A percentile compares a stretch with the other conserved stretches of the same genome.
These are phyloP conservation scores for Hyperoplus immaculatus DNA, from an alignment of 2,797 vertebrate species.

Conservation along the genomic window DNA sequence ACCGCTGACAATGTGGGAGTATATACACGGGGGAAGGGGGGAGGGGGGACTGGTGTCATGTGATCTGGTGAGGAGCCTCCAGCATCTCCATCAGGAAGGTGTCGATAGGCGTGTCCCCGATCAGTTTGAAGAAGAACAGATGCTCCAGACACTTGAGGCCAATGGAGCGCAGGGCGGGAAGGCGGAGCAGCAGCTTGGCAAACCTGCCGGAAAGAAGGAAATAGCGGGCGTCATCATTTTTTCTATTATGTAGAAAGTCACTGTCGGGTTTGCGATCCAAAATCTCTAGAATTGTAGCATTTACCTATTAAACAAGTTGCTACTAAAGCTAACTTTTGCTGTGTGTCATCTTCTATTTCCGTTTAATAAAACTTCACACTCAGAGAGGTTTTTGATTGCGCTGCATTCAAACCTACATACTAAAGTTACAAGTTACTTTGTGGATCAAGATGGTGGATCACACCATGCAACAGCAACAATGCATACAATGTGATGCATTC, in stretches of 20 bases:
- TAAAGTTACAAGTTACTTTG: not conserved
- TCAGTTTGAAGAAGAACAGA: conserved; percentile 98
- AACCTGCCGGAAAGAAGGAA: conserved; percentile 79
- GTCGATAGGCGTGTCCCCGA: conserved; percentile 97
- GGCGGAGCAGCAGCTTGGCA: conserved; percentile 94
- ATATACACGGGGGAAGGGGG: conserved; percentile 80
- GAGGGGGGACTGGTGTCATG: conserved; percentile 82
- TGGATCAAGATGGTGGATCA: not conserved
- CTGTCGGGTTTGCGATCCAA: not conserved
- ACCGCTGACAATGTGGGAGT: conserved; percentile 75
- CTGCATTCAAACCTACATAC: not conserved
- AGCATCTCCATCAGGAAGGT: conserved; percentile 99
- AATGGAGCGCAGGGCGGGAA: conserved; percentile 94
- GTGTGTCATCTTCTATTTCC: not conserved
- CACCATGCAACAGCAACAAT: not conserved
- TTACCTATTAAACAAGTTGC: not conserved
- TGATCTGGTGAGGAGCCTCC: conserved; percentile 93
- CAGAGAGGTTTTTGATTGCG: not conserved
- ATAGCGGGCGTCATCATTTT: not conserved
- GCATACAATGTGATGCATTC: not conserved
- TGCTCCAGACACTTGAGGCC: conserved; percentile 97
- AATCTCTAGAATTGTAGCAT: not conserved
- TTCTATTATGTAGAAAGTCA: not conserved
- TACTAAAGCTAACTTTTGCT: not conserved
- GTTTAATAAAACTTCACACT: not conserved